A percentile compares a stretch with the other conserved stretches of the same genome.
phyloP scores from a whole-genome alignment of 2,888 invertebrate species.

The Phengaris alcon region DNA sequence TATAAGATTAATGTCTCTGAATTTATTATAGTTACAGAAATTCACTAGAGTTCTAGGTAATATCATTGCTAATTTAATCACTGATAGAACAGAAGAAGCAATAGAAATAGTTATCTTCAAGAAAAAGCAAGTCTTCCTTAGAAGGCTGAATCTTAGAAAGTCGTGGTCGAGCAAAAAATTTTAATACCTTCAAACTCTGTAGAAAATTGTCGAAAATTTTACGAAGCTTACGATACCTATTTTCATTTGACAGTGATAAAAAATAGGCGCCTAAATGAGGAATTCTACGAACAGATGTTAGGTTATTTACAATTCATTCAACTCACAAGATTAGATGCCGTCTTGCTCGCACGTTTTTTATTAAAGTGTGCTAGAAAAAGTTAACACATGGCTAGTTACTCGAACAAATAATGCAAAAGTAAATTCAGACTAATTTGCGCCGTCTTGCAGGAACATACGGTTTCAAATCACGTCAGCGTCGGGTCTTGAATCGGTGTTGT shows the following conservation, averaged over 20 bases:
- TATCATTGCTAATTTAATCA: no score
- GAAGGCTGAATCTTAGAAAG: no score
- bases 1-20: no score
- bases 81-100: no score
- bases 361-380: slow-evolving; percentile 52
- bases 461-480: slow-evolving; percentile 45
- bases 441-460: slow-evolving; percentile 47
- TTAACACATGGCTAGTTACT: slow-evolving; percentile 66
- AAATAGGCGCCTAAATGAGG: slow-evolving; percentile 24
- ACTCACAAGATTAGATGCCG: slow-evolving; percentile 46
- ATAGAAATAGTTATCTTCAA: no score
- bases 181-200: no score
- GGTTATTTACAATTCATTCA: slow-evolving; percentile 60
- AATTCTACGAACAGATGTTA: slow-evolving; percentile 46
- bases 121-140: no score
- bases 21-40: no score
- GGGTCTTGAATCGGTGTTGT: slow-evolving; percentile 63
- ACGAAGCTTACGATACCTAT: neutral
- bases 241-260: neutral
- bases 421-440: slow-evolving; percentile 48
- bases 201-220: no score
- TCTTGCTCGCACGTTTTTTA: slow-evolving; percentile 51
- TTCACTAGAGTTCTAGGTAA: no score
- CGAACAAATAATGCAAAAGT: slow-evolving; percentile 53
- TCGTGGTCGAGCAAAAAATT: no score